A percentile compares a stretch with the other conserved stretches of the same genome.
Conservation (phyloP, 92 coral and sea anemone genomes). For the Heteractis magnifica region DNA sequence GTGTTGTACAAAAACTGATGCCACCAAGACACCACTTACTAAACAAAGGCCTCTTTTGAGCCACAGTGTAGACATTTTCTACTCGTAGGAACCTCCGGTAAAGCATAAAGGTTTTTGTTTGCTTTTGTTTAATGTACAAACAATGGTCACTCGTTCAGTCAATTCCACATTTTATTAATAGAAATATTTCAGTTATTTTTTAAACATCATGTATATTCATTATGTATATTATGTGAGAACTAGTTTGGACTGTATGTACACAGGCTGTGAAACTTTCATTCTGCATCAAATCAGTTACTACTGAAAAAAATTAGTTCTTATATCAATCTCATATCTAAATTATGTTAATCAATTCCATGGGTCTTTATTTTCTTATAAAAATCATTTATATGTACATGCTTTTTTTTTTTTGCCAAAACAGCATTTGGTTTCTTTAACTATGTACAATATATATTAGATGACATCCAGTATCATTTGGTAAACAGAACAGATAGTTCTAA, state of each 20-base stretch:
- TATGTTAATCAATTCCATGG: neutral
- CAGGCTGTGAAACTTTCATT: neutral
- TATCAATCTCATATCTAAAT: neutral
- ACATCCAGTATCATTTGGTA: neutral
- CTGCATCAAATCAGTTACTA: neutral
- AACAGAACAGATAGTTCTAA: neutral
- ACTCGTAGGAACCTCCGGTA: too few relatives aligned
- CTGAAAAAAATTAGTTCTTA: neutral
- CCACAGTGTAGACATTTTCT: too few relatives aligned
- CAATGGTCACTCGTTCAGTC: neutral
- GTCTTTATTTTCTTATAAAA: neutral
- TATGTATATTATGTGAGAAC: neutral
- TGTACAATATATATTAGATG: neutral
- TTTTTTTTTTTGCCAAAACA: neutral
- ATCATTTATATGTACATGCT: constrained; percentile 10
- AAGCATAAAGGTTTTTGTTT: too few relatives aligned
- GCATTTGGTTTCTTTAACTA: neutral
- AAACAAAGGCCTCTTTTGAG: too few relatives aligned
- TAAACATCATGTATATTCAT: neutral
- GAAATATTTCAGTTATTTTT: constrained; percentile 1
- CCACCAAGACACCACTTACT: too few relatives aligned
- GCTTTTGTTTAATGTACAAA: neutral
- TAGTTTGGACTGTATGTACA: neutral
- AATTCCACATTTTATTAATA: neutral
- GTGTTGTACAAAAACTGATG: too few relatives aligned